These are phyloP conservation scores for Crossaster papposus DNA, from an alignment of 53 echinoderm and acorn worm genomes.

Conservation along the genomic window DNA sequence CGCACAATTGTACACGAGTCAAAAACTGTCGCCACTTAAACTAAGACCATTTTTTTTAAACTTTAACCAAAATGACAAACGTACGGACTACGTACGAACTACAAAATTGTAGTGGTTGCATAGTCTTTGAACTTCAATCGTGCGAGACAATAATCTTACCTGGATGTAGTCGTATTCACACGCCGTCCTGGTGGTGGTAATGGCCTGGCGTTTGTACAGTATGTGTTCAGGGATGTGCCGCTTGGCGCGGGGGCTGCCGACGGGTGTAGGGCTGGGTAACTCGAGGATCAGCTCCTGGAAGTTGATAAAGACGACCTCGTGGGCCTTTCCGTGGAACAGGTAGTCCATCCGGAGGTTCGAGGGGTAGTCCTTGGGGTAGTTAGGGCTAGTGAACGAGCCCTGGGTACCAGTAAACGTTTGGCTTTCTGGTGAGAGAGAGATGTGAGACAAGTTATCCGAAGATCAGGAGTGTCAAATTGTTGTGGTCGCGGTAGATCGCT, in stretches of 20 bases:
- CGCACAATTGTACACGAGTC: no score
- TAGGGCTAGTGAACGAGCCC: constrained; percentile 66
- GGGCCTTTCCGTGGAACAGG: constrained; percentile 72
- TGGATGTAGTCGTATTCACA: constrained; percentile 55
- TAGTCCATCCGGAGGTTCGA: constrained; percentile 51
- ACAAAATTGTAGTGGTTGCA: no score
- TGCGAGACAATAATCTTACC: no score
- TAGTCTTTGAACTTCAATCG: no score
- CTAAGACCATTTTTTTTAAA: no score
- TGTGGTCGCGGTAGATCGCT: no score
- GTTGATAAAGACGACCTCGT: constrained; percentile 66
- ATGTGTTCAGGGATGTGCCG: background rate
- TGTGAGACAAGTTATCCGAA: background rate
- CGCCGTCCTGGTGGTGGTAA: constrained; percentile 9
- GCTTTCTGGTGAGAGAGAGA: constrained; percentile 42
- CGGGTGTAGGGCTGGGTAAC: constrained; percentile 22
- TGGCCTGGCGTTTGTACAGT: constrained; percentile 39
- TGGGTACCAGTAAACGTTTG: constrained; percentile 35
- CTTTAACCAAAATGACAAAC: no score
- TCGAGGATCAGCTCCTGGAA: constrained; percentile 58
- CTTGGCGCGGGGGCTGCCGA: background rate
- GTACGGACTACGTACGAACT: no score
- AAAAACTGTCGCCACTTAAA: no score
- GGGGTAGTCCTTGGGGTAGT: constrained; percentile 70
- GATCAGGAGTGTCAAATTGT: no score